A percentile compares a stretch with the other conserved stretches of the same genome.
phyloP scores from a whole-genome alignment of 2,797 vertebrate species.

The Siniperca obscura region DNA sequence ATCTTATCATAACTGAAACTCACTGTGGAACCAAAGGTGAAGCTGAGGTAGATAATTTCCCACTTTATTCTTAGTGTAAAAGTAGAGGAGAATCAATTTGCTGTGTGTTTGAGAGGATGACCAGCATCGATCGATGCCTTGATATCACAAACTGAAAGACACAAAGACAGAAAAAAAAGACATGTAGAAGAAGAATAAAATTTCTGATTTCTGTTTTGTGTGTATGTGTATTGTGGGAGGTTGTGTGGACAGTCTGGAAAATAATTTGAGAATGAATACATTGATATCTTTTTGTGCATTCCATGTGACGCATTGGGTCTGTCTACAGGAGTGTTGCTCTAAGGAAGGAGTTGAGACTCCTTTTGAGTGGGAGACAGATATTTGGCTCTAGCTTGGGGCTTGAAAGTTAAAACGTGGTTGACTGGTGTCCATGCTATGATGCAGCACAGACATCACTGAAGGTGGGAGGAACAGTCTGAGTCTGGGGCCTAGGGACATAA shows the following conservation, averaged over 20 bases:
- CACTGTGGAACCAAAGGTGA: not conserved
- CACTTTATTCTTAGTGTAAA: not conserved
- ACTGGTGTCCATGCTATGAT: slow-evolving; percentile 33
- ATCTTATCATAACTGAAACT: not conserved
- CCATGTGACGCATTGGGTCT: slow-evolving; percentile 9
- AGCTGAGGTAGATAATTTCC: not conserved
- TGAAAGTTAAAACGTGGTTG: slow-evolving; percentile 40
- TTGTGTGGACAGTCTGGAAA: slow-evolving; percentile 39
- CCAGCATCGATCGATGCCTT: not conserved
- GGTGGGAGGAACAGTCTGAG: slow-evolving; percentile 32
- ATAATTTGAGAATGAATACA: slow-evolving; percentile 31
- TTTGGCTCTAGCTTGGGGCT: slow-evolving; percentile 26
- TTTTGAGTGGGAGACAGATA: slow-evolving; percentile 37
- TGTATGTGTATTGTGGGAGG: not conserved
- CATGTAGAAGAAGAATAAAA: not conserved
- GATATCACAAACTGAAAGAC: not conserved
- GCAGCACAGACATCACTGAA: not conserved
- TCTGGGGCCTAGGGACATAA: slow-evolving; percentile 50
- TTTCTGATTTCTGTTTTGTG: not conserved
- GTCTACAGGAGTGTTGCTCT: slow-evolving; percentile 20
- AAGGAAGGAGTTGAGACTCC: slow-evolving; percentile 39
- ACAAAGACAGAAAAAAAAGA: too few relatives aligned
- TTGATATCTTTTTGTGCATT: slow-evolving; percentile 28
- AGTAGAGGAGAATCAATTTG: not conserved
- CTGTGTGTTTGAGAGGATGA: not conserved